Percentiles rank a stretch among this genome's conserved stretches.
Evolutionary conservation across 1,140 invertebrate genomes (phyloP).

Genomic region (Tetramorium alpestre): DNA sequence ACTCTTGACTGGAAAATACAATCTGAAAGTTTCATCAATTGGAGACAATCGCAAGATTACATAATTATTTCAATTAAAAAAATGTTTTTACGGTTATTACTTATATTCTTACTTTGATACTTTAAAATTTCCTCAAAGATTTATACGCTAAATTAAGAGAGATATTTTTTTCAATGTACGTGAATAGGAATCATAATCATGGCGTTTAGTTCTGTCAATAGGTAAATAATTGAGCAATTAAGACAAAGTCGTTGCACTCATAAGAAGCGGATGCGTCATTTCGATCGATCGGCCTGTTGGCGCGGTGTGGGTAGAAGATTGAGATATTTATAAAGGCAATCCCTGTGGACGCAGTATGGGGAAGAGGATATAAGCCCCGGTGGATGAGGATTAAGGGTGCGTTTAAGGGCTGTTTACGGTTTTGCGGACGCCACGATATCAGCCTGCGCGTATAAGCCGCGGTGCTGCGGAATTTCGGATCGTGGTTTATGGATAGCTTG

Average conservation of each 20-base stretch:
- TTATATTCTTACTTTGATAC: background rate
- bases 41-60: background rate
- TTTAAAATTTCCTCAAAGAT: background rate
- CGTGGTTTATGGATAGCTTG: conserved; percentile 66
- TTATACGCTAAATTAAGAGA: background rate
- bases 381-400: conserved; percentile 73
- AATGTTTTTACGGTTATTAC: background rate
- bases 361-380: conserved; percentile 42
- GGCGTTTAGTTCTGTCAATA: background rate
- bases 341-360: conserved; percentile 30
- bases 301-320: conserved; percentile 46
- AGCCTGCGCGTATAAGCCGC: conserved; percentile 52
- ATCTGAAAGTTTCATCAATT: background rate
- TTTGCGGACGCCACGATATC: conserved; percentile 66
- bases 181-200: background rate
- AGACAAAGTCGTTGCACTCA: conserved; percentile 19
- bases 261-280: conserved; percentile 56
- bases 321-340: conserved; percentile 74
- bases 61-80: background rate
- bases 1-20: background rate
- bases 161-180: background rate
- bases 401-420: conserved; percentile 77
- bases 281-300: conserved; percentile 64
- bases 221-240: background rate
- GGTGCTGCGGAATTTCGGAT: conserved; percentile 64